A percentile compares a stretch with the other conserved stretches of the same genome.
Evolutionary conservation across 2,797 vertebrate genomes (phyloP).

Genomic region (Anomalospiza imberbis): DNA sequence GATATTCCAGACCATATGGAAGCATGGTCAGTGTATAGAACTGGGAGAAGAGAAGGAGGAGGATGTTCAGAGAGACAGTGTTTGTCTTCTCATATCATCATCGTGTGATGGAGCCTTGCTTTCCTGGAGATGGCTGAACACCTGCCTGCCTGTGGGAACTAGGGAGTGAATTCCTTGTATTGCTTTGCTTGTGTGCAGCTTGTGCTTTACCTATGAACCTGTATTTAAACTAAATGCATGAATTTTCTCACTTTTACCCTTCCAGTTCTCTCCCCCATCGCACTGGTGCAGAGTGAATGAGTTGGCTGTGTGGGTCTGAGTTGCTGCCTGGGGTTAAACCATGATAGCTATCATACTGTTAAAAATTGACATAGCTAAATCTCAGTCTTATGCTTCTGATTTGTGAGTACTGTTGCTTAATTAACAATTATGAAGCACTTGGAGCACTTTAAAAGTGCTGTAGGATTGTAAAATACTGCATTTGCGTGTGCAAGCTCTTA

Average conservation of each 20-base stretch:
- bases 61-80: background rate
- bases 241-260: background rate
- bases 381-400: background rate
- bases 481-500: background rate
- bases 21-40: background rate
- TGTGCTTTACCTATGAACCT: background rate
- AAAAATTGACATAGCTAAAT: background rate
- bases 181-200: background rate
- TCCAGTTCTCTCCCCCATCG: rapidly evolving
- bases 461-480: background rate
- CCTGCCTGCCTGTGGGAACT: background rate
- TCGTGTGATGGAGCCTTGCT: background rate
- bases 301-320: background rate
- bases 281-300: rapidly evolving
- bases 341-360: background rate
- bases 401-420: background rate
- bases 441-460: background rate
- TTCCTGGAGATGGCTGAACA: background rate
- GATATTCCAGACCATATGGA: background rate
- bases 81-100: background rate
- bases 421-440: background rate
- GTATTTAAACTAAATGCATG: background rate
- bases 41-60: background rate
- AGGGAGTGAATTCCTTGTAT: background rate
- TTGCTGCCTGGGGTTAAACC: background rate